These are phyloP conservation scores for Yponomeuta evonymella DNA, from an alignment of 2,888 invertebrate genomes.

Conservation along the genomic window DNA sequence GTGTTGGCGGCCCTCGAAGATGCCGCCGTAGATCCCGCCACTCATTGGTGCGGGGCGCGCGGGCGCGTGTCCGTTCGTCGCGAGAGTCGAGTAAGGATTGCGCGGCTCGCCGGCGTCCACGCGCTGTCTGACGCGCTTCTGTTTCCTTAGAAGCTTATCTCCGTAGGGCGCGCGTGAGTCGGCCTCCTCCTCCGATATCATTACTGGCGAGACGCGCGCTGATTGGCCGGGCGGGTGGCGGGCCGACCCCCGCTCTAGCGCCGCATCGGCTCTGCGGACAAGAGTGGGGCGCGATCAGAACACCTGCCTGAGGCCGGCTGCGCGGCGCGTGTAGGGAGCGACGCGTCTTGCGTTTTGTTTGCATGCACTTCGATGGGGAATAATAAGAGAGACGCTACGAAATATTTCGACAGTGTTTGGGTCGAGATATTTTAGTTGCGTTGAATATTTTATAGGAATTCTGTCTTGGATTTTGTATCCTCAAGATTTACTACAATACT, in stretches of 20 bases:
- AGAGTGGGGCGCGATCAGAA: constrained; percentile 61
- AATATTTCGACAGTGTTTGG: too few relatives aligned
- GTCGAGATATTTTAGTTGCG: not conserved
- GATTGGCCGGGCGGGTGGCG: constrained; percentile 86
- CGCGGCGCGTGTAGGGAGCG: constrained; percentile 19
- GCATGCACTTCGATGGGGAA: not conserved
- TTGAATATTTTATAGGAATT: not conserved
- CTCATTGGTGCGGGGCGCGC: constrained; percentile 83
- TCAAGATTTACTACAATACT: too few relatives aligned
- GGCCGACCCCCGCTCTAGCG: constrained; percentile 68
- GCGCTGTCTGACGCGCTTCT: constrained; percentile 95
- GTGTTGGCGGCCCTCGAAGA: constrained; percentile 87
- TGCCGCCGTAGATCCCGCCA: constrained; percentile 91
- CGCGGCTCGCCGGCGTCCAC: constrained; percentile 97
- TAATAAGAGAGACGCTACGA: not conserved
- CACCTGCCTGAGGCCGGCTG: constrained; percentile 48
- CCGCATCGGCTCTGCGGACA: constrained; percentile 73
- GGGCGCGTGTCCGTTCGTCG: constrained; percentile 73
- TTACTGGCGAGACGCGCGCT: constrained; percentile 90
- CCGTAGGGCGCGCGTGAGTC: constrained; percentile 95
- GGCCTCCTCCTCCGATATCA: constrained; percentile 98
- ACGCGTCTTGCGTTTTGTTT: not conserved
- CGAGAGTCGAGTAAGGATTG: constrained; percentile 87
- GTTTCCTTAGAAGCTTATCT: constrained; percentile 94
- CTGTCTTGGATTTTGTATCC: too few relatives aligned